Evolutionary conservation across 2,888 invertebrate species (phyloP).

Genomic region (Cryptus viduatorius): DNA sequence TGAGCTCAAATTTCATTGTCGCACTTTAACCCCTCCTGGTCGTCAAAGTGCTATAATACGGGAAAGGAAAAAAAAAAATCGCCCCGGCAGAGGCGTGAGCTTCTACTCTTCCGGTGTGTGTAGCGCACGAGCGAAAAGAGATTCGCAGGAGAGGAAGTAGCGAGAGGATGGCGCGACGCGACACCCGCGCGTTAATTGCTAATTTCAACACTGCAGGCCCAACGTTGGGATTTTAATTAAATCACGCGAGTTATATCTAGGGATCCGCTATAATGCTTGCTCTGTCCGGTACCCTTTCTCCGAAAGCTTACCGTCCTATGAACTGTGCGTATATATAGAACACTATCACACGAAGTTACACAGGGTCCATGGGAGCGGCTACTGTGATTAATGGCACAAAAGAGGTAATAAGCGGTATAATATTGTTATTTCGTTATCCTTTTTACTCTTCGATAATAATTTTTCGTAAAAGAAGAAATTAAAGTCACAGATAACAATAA

Average conservation of each 20-base stretch:
- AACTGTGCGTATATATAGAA: conserved; percentile 11
- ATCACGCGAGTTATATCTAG: conserved; percentile 71
- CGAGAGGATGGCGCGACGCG: conserved; percentile 61
- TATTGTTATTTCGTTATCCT: neutral
- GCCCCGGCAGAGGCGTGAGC: conserved; percentile 47
- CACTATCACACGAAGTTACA: neutral
- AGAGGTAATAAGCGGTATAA: neutral
- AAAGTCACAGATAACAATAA: too few relatives aligned
- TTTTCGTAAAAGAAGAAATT: too few relatives aligned
- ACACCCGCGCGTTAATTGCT: conserved; percentile 75
- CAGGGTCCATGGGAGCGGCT: neutral
- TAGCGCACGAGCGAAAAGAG: conserved; percentile 39
- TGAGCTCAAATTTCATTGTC: conserved; percentile 61
- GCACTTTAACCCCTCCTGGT: conserved; percentile 46
- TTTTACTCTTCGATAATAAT: neutral
- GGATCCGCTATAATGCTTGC: conserved; percentile 18
- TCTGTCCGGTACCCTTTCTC: conserved; percentile 36
- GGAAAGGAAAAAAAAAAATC: conserved; percentile 37
- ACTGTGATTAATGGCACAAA: neutral
- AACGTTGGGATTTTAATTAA: conserved; percentile 76
- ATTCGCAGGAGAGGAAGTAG: conserved; percentile 33
- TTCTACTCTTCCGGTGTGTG: conserved; percentile 47
- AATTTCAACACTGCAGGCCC: conserved; percentile 72
- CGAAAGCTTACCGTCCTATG: conserved; percentile 55
- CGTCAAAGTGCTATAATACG: conserved; percentile 47